Conservation (phyloP, 2,888 invertebrate species). For the Coelinius sp. region DNA sequence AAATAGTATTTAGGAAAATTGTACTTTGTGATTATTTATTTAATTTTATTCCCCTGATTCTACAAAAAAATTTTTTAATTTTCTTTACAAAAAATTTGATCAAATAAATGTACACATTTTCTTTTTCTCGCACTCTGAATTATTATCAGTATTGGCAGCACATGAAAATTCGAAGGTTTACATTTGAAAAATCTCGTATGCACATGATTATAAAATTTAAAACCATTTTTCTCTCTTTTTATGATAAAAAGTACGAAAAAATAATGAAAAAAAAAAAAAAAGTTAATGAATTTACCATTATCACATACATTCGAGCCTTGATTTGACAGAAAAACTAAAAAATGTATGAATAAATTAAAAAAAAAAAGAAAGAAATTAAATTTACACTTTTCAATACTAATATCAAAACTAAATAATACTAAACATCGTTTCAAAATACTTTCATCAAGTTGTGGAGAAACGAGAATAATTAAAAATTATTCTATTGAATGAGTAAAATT, state of each 20-base stretch:
- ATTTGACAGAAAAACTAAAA: background rate
- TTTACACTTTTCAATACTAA: constrained; percentile 20
- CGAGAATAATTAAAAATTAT: background rate
- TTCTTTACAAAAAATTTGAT: constrained; percentile 18
- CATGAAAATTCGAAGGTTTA: background rate
- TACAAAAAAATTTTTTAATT: constrained; percentile 43
- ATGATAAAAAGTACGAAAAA: constrained; percentile 4
- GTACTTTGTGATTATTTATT: constrained; percentile 52
- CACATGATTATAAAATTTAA: constrained; percentile 2
- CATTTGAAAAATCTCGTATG: constrained; percentile 10
- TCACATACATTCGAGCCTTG: constrained; percentile 24
- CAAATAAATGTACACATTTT: background rate
- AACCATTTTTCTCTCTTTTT: background rate
- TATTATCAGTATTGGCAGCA: constrained; percentile 10
- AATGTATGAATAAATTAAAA: constrained; percentile 31
- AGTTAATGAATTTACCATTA: background rate
- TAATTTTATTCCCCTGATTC: constrained; percentile 53
- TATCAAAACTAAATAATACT: constrained; percentile 13
- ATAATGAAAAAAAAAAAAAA: background rate
- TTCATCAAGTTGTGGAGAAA: background rate
- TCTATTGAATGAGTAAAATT: background rate
- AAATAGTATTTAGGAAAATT: constrained; percentile 36
- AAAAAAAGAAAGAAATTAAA: constrained; percentile 28
- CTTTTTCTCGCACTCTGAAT: background rate
- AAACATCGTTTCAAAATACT: constrained; percentile 11